These are phyloP conservation scores for Polydrusus pterygomalis DNA, from an alignment of 2,888 invertebrate genomes.

Conservation along the genomic window DNA sequence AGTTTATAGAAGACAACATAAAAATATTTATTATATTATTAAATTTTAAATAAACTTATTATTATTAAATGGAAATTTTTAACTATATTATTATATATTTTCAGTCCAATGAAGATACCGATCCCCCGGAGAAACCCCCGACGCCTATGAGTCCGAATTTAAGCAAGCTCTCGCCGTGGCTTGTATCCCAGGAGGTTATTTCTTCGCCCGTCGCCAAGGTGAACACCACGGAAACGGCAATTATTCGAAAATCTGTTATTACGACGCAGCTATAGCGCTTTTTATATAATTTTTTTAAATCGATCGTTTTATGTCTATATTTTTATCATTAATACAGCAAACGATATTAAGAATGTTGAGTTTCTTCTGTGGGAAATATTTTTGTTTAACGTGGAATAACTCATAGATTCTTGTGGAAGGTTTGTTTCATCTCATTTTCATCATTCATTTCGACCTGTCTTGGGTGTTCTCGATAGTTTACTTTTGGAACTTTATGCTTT, in stretches of 20 bases:
- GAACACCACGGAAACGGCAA: slow-evolving; percentile 77
- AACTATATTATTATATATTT: too few species aligned
- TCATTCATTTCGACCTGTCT: not conserved
- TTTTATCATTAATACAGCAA: not conserved
- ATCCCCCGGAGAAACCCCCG: slow-evolving; percentile 35
- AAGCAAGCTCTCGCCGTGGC: slow-evolving; percentile 87
- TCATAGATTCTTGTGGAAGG: too few species aligned
- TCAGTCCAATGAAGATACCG: slow-evolving; percentile 48
- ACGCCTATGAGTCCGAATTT: slow-evolving; percentile 76
- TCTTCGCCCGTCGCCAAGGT: slow-evolving; percentile 77
- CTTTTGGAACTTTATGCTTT: not conserved
- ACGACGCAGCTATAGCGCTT: slow-evolving; percentile 84
- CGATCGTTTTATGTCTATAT: too few species aligned
- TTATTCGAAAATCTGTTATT: slow-evolving; percentile 90
- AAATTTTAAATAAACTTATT: too few species aligned
- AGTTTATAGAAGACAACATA: too few species aligned
- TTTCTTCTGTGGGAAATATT: not conserved
- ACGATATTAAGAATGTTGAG: not conserved
- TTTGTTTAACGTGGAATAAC: not conserved
- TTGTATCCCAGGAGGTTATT: slow-evolving; percentile 84
- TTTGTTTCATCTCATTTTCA: not conserved
- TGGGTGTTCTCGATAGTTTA: not conserved
- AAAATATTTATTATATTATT: too few species aligned
- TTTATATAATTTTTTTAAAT: not conserved
- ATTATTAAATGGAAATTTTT: too few species aligned